Evolutionary conservation across 2,888 invertebrate species (phyloP).

Genomic region (Euplexia lucipara): DNA sequence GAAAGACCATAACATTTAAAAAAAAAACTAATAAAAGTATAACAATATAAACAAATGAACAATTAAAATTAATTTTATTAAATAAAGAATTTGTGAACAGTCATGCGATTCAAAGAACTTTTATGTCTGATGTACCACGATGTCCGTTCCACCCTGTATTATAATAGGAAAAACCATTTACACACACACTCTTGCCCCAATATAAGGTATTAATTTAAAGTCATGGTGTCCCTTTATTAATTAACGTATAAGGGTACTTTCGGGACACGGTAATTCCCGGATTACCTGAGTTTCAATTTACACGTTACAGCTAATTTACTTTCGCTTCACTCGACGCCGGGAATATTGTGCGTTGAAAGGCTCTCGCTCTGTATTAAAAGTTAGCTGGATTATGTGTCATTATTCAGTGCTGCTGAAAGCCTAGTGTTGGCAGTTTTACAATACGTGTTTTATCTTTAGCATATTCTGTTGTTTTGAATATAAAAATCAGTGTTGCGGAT

Average conservation of each 20-base stretch:
- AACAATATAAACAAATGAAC: too few species aligned
- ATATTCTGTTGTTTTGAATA: conserved; percentile 1
- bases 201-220: conserved; percentile 57
- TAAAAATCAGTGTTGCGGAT: background rate
- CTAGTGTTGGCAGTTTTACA: conserved; percentile 19
- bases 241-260: conserved; percentile 64
- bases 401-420: conserved; percentile 43
- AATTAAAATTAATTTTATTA: too few species aligned
- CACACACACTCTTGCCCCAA: conserved; percentile 26
- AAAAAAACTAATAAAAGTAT: too few species aligned
- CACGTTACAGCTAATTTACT: conserved; percentile 82
- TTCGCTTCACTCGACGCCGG: conserved; percentile 60
- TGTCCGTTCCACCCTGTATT: too few species aligned
- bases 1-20: too few species aligned
- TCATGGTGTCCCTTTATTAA: conserved; percentile 73
- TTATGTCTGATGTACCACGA: too few species aligned
- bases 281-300: conserved; percentile 81
- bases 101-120: too few species aligned
- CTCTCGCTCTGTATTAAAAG: conserved; percentile 57
- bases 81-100: too few species aligned
- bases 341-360: conserved; percentile 62
- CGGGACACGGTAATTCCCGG: conserved; percentile 64
- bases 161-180: conserved; percentile 14
- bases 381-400: conserved; percentile 50
- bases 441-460: background rate